These are phyloP conservation scores for Amblyjoppa proteus DNA, from an alignment of 2,888 invertebrate species.

Conservation along the genomic window DNA sequence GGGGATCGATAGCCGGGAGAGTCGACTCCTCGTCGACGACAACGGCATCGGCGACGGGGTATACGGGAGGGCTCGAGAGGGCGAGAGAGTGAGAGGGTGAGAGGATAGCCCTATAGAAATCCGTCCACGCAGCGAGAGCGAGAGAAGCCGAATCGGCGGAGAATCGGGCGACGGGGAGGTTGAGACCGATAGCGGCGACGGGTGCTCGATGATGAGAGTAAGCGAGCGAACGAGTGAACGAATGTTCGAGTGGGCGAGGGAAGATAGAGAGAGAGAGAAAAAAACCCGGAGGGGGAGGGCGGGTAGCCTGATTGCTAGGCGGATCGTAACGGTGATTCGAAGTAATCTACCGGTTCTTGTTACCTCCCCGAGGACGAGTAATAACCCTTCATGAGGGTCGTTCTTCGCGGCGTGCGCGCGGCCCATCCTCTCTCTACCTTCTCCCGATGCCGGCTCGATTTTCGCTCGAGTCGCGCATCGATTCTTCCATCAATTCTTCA, in stretches of 20 bases:
- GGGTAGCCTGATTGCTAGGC: constrained; percentile 81
- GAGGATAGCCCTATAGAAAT: constrained; percentile 29
- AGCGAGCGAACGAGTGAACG: constrained; percentile 59
- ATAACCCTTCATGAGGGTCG: constrained; percentile 82
- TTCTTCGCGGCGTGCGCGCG: constrained; percentile 74
- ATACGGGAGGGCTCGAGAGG: constrained; percentile 48
- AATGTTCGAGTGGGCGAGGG: constrained; percentile 45
- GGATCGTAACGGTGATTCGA: constrained; percentile 82
- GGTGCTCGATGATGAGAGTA: constrained; percentile 53
- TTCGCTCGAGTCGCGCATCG: constrained; percentile 68
- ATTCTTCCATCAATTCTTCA: constrained; percentile 65
- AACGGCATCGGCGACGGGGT: constrained; percentile 53
- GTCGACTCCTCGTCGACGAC: constrained; percentile 67
- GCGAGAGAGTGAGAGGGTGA: constrained; percentile 44
- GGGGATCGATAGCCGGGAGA: constrained; percentile 78
- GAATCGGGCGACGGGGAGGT: constrained; percentile 53
- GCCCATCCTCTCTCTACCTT: constrained; percentile 36
- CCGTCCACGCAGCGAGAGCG: constrained; percentile 24
- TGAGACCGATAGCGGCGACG: constrained; percentile 61
- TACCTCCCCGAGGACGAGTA: constrained; percentile 81
- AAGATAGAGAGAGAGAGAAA: constrained; percentile 65
- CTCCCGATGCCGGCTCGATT: constrained; percentile 61
- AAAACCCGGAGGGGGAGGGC: constrained; percentile 73
- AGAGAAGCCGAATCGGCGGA: constrained; percentile 57
- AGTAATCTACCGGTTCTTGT: constrained; percentile 83